A percentile compares a stretch with the other conserved stretches of the same genome.
Conservation (phyloP, 1,140 invertebrate genomes). For the Drosophila sucinea region DNA sequence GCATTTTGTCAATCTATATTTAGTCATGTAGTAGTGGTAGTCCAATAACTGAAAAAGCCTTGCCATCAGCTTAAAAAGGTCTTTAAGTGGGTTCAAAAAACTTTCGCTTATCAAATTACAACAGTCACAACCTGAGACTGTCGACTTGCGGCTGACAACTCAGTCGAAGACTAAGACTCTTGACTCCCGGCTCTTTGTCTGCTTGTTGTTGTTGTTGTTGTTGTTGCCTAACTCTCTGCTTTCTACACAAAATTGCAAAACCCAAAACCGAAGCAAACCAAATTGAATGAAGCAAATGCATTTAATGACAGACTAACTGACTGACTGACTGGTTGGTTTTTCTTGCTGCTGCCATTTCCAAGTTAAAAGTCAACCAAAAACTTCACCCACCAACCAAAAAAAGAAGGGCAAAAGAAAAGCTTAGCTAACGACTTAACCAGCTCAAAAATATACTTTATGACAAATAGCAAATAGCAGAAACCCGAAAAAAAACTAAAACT, state of each 20-base stretch:
- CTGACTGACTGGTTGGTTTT: conserved; percentile 16
- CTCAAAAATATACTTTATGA: conserved; percentile 42
- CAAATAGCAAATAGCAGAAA: conserved; percentile 16
- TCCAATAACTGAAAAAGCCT: conserved; percentile 43
- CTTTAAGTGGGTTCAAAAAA: conserved; percentile 63
- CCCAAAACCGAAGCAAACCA: conserved; percentile 44
- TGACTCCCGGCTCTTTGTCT: conserved; percentile 47
- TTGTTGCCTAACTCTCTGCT: conserved; percentile 41
- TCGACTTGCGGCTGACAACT: not conserved
- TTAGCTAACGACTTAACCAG: conserved; percentile 49
- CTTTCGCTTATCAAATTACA: conserved; percentile 72
- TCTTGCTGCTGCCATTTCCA: not conserved
- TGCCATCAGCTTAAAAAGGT: conserved; percentile 42
- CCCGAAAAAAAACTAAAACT: conserved; percentile 4
- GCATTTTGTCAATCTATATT: conserved; percentile 48
- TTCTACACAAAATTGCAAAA: conserved; percentile 64
- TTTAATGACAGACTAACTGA: conserved; percentile 60
- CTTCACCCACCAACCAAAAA: conserved; percentile 31
- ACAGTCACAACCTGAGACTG: conserved; percentile 46
- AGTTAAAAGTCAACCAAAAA: conserved; percentile 41
- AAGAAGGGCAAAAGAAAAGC: conserved; percentile 40
- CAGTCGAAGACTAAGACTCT: conserved; percentile 22
- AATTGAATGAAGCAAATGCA: conserved; percentile 57
- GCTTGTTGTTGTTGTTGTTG: not conserved
- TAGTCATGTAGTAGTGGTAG: conserved; percentile 33